phyloP scores from a whole-genome alignment of 2,113 vertebrate species.

The Nycticorax nycticorax region DNA sequence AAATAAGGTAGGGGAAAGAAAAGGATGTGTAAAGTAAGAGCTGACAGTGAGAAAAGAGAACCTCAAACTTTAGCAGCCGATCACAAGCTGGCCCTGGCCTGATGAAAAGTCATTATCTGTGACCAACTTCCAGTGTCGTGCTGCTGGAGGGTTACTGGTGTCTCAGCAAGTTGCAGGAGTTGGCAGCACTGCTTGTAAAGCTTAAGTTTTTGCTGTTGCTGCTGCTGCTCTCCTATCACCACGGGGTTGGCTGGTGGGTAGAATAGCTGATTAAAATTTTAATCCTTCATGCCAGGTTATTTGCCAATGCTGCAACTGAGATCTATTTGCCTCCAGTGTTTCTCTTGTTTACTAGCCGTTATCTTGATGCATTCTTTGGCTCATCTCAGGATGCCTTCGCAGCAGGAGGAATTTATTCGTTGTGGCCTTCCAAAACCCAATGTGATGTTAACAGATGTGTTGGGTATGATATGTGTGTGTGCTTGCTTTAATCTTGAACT shows the following conservation, averaged over 20 bases:
- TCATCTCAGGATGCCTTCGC: background rate
- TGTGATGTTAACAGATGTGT: background rate
- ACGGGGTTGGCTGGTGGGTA: background rate
- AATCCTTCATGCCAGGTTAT: background rate
- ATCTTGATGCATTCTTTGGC: background rate
- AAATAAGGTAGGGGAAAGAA: background rate
- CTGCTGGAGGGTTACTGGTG: background rate
- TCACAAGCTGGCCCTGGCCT: background rate
- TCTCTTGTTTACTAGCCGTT: background rate
- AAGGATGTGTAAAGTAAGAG: background rate
- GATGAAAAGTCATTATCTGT: background rate
- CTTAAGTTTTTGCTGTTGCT: background rate
- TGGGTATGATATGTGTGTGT: background rate
- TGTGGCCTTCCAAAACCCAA: background rate
- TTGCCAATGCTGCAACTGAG: background rate
- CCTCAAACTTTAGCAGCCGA: background rate
- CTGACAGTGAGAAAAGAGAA: background rate
- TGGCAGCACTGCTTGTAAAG: background rate
- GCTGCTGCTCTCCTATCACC: background rate
- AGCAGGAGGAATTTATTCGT: background rate
- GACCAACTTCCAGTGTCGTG: background rate
- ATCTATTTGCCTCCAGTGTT: background rate
- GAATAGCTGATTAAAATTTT: background rate
- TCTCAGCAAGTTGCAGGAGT: background rate
- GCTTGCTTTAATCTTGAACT: background rate